These are phyloP conservation scores for Eurytoma adleriae DNA, from an alignment of 2,888 invertebrate species.

Conservation along the genomic window DNA sequence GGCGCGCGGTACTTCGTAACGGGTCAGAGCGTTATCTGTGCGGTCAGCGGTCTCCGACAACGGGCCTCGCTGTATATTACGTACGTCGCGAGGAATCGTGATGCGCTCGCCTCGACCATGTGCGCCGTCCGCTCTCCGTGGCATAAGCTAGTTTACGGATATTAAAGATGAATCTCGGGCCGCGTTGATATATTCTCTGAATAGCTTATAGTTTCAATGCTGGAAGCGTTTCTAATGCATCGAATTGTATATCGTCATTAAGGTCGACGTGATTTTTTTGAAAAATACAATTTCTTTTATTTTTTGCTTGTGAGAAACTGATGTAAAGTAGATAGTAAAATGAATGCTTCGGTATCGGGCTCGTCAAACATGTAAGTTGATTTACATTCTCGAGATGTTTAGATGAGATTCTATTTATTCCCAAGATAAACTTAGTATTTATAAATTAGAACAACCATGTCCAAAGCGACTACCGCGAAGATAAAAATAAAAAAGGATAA, in stretches of 20 bases:
- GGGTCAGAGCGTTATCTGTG: slow-evolving; percentile 76
- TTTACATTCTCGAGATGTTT: neutral
- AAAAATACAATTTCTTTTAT: too few relatives aligned
- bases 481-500: slow-evolving; percentile 18
- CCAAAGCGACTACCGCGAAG: neutral
- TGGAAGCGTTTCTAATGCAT: too few relatives aligned
- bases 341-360: too few relatives aligned
- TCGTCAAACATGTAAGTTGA: too few relatives aligned
- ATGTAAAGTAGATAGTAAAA: too few relatives aligned
- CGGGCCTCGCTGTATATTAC: slow-evolving; percentile 58
- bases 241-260: too few relatives aligned
- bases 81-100: neutral
- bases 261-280: too few relatives aligned
- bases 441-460: too few relatives aligned
- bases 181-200: too few relatives aligned
- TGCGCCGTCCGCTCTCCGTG: too few relatives aligned
- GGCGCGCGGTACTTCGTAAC: slow-evolving; percentile 67
- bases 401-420: slow-evolving; percentile 17
- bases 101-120: neutral
- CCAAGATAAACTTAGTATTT: slow-evolving; percentile 13
- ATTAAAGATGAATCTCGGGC: neutral
- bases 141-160: neutral
- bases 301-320: too few relatives aligned
- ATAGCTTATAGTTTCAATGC: too few relatives aligned
- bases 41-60: slow-evolving; percentile 75